phyloP scores from a whole-genome alignment of 1,140 invertebrate genomes.

The Heliothis virescens region DNA sequence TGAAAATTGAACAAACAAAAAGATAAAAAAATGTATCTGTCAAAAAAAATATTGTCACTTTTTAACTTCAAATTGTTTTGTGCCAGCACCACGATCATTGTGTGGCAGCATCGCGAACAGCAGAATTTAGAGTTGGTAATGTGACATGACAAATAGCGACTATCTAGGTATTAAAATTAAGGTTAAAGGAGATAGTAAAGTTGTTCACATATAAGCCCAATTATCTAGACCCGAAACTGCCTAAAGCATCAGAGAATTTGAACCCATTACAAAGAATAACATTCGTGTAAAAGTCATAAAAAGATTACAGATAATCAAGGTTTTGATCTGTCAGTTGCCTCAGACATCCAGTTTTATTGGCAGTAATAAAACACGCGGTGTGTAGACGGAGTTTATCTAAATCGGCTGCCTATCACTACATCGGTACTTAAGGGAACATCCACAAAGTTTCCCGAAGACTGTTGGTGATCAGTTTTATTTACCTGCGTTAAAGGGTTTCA shows the following conservation, averaged over 20 bases:
- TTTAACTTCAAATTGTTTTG: no score
- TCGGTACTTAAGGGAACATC: conserved; percentile 15
- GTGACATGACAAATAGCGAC: no score
- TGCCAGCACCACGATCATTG: no score
- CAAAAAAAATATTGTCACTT: no score
- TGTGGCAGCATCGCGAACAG: no score
- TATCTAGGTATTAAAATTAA: no score
- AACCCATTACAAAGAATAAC: conserved; percentile 10
- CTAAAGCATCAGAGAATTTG: not conserved
- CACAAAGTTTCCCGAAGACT: conserved; percentile 5
- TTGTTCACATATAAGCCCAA: not conserved
- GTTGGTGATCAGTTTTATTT: conserved; percentile 27
- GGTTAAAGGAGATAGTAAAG: not conserved
- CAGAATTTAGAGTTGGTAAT: no score
- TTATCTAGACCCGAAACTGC: not conserved
- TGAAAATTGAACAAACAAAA: no score
- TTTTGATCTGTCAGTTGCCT: conserved; percentile 16
- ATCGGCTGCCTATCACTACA: conserved; percentile 31
- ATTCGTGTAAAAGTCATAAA: conserved; percentile 1
- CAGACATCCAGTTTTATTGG: conserved; percentile 39
- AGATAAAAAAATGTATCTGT: no score
- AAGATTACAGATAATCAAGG: conserved; percentile 33
- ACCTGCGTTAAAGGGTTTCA: conserved; percentile 12
- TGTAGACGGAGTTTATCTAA: conserved; percentile 36
- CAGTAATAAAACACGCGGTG: conserved; percentile 41